Base-by-base conservation (phyloP, 1,140 invertebrate species). In the Drosophila sucinea region DNA sequence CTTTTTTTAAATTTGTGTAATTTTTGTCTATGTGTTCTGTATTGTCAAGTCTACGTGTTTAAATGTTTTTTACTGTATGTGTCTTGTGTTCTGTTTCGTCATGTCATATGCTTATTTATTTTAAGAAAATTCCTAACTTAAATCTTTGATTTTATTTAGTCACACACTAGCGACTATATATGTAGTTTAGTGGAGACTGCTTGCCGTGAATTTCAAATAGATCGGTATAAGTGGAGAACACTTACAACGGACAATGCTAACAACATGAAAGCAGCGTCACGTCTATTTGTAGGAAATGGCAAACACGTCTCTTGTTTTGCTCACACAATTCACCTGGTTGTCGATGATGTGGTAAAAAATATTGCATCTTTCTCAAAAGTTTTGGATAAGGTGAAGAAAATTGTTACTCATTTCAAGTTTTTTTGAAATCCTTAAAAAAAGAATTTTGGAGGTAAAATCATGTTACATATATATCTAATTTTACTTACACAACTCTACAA, bases 91-190 rank as follows among this genome's bases (percentile, higher is more conserved):
- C 58, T 60, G 38, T 60, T 60, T 60, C 5, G 58, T 33, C 58
- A 60, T 33, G 58, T 60, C 58, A 60, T 38, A 33, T 60, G 58
- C 58, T 60, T 60, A 38, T 33, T 17, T 60, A 33, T 60, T 60
- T 60, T 60, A 60, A 60, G 58, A 60, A 60, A 60, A 60, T 60
- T 32, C 58, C 58, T 60, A 60, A 60, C 58, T 60, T 60, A 60
- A 60, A 60, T 60, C n/a, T n/a, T n/a, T n/a, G n/a, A n/a, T n/a
- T n/a, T n/a, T n/a, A n/a, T n/a, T n/a, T n/a, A n/a, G n/a, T 38
- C 58, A 32, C 58, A 60, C 58, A 60, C 58, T 60, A 60, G 58
- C 58, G 58, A 60, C 58, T 60, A 60, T 60, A 60, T 60, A 60
- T 60, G 58, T 60, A 60, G 58, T 60, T 60, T 60, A 60, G 38